A percentile compares a stretch with the other conserved stretches of the same genome.
Conservation (phyloP, 2,888 invertebrate genomes). For the Horisme vitalbata region DNA sequence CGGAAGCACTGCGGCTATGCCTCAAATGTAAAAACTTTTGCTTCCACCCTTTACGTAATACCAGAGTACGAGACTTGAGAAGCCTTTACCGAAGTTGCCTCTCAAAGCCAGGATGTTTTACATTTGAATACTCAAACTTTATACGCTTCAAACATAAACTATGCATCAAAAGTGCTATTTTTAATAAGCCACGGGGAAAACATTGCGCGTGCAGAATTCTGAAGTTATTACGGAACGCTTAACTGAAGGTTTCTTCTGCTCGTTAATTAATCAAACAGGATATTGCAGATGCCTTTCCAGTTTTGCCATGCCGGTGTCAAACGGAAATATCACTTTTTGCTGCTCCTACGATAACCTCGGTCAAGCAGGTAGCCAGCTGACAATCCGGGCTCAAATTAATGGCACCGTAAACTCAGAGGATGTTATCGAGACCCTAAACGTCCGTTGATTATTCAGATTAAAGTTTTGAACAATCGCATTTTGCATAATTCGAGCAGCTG, state of each 20-base stretch:
- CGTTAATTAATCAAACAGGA: slow-evolving; percentile 59
- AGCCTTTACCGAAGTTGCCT: slow-evolving; percentile 71
- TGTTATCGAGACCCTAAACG: slow-evolving; percentile 39
- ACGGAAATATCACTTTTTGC: slow-evolving; percentile 68
- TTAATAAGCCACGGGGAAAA: slow-evolving; percentile 2
- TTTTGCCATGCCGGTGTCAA: slow-evolving; percentile 57
- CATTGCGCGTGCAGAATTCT: slow-evolving; percentile 23
- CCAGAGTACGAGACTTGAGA: slow-evolving; percentile 62
- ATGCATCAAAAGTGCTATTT: slow-evolving; percentile 15
- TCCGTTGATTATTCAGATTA: slow-evolving; percentile 58
- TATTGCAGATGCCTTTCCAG: slow-evolving; percentile 66
- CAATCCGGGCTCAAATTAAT: slow-evolving; percentile 48
- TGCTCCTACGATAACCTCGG: slow-evolving; percentile 58
- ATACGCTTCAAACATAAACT: slow-evolving; percentile 19
- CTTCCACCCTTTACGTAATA: slow-evolving; percentile 73
- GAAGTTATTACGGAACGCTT: slow-evolving; percentile 49
- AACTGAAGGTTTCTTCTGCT: slow-evolving; percentile 45
- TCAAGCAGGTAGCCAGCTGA: slow-evolving; percentile 69
- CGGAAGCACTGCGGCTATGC: slow-evolving; percentile 64
- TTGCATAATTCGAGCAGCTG: slow-evolving; percentile 67
- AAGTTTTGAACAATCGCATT: slow-evolving; percentile 56
- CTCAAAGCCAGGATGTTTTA: slow-evolving; percentile 77
- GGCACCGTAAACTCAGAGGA: slow-evolving; percentile 56
- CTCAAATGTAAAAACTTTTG: slow-evolving; percentile 79
- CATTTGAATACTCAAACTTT: slow-evolving; percentile 62